Evolutionary conservation across 1,140 invertebrate genomes (phyloP).

Genomic region (Camponotus floridanus): DNA sequence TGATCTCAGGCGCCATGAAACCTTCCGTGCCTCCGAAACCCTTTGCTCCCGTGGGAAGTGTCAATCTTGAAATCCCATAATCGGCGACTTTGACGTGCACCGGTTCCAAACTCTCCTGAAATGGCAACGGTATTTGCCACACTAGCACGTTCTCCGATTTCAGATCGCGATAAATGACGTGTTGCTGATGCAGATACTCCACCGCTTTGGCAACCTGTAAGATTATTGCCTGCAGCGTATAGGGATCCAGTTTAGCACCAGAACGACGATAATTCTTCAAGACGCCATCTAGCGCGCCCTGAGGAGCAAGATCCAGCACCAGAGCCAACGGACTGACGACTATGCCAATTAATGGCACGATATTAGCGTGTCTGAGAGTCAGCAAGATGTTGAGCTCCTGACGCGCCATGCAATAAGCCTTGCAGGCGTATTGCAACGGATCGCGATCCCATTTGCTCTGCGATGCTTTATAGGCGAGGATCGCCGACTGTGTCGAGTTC

Average conservation of each 20-base stretch:
- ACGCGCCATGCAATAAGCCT: conserved; percentile 97
- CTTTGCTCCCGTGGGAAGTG: conserved; percentile 96
- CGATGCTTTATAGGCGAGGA: conserved; percentile 94
- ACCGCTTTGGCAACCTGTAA: conserved; percentile 97
- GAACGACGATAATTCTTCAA: conserved; percentile 94
- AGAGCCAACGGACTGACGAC: conserved; percentile 96
- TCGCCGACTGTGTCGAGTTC: conserved; percentile 90
- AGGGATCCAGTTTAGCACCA: conserved; percentile 92
- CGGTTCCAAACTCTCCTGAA: conserved; percentile 88
- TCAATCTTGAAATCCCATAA: conserved; percentile 97
- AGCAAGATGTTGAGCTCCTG: conserved; percentile 97
- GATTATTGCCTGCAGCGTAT: conserved; percentile 94
- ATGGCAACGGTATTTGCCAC: conserved; percentile 95
- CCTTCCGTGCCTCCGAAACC: conserved; percentile 99
- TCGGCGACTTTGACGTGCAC: conserved; percentile 98
- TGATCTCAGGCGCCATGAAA: conserved; percentile 99
- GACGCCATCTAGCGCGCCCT: conserved; percentile 94
- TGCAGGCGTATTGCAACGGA: conserved; percentile 95
- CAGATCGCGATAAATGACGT: conserved; percentile 98
- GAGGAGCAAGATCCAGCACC: conserved; percentile 96
- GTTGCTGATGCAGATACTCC: conserved; percentile 97
- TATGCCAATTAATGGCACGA: conserved; percentile 96
- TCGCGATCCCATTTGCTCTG: conserved; percentile 96
- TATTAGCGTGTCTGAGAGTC: conserved; percentile 95
- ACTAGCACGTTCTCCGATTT: conserved; percentile 99